phyloP scores from a whole-genome alignment of 2,888 invertebrate species.

The Apamea crenata region DNA sequence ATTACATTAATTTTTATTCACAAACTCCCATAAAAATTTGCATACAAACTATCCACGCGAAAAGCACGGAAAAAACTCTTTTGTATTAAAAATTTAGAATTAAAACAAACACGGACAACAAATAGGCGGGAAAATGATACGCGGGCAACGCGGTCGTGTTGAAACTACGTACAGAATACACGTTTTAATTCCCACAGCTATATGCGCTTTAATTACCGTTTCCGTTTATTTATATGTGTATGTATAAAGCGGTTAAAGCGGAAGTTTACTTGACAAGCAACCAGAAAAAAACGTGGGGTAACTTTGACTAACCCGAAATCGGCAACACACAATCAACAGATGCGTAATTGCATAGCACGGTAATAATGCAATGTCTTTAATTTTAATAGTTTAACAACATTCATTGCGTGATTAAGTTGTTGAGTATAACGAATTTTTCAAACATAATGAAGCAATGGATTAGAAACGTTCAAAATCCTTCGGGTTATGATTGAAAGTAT shows the following conservation, averaged over 20 bases:
- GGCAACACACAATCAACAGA: background rate
- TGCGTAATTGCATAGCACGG: background rate
- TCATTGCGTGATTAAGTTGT: background rate
- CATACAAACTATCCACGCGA: slow-evolving; percentile 53
- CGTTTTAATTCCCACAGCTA: slow-evolving; percentile 61
- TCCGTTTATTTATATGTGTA: slow-evolving; percentile 7
- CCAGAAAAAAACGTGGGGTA: background rate
- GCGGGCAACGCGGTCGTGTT: slow-evolving; percentile 41
- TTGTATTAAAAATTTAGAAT: slow-evolving; percentile 60
- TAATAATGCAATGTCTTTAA: background rate
- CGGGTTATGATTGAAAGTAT: background rate
- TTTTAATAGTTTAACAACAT: background rate
- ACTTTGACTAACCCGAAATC: background rate
- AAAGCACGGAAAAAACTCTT: slow-evolving; percentile 41
- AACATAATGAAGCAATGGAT: background rate
- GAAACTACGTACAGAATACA: slow-evolving; percentile 44
- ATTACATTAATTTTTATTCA: slow-evolving; percentile 44
- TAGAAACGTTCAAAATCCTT: background rate
- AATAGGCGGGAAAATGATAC: slow-evolving; percentile 59
- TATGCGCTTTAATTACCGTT: slow-evolving; percentile 69
- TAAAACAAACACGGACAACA: slow-evolving; percentile 58
- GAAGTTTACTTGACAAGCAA: background rate
- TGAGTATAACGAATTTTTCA: no score
- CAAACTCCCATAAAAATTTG: slow-evolving; percentile 57
- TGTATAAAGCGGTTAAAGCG: background rate